A percentile compares a stretch with the other conserved stretches of the same genome.
Evolutionary conservation across 2,888 invertebrate species (phyloP).

Genomic region (Lasioglossum pauxillum): DNA sequence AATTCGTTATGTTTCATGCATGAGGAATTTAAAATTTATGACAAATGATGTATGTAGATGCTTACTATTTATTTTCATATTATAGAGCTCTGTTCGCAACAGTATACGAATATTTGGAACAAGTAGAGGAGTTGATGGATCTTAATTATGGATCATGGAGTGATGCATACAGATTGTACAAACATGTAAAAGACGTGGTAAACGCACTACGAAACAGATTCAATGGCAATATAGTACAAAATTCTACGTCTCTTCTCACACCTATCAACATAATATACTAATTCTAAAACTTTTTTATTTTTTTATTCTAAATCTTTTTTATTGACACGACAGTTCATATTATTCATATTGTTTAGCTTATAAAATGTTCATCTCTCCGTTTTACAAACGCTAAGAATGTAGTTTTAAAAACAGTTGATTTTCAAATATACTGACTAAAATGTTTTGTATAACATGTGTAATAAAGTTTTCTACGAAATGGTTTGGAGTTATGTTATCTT

Average conservation of each 20-base stretch:
- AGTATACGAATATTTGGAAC: constrained; percentile 12
- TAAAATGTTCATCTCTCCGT: background rate
- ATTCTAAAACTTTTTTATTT: constrained; percentile 24
- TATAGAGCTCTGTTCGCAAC: constrained; percentile 6
- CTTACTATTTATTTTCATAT: background rate
- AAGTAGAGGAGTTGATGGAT: constrained; percentile 18
- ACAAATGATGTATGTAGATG: background rate
- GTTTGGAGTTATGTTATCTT: no score
- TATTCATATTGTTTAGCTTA: no score
- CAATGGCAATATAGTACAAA: background rate
- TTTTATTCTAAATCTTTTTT: background rate
- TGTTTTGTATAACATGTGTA: constrained; percentile 8
- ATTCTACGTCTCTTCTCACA: background rate
- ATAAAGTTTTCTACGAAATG: background rate
- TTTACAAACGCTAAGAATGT: background rate
- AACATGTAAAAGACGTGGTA: background rate
- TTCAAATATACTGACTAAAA: background rate
- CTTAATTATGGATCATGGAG: constrained; percentile 34
- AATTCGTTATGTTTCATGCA: constrained; percentile 22
- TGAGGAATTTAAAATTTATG: background rate
- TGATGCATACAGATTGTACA: background rate
- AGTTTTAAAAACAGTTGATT: constrained; percentile 10
- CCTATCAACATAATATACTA: constrained; percentile 17
- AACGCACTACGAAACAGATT: background rate
- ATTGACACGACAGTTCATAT: constrained; percentile 16